Conservation (phyloP, 2,888 invertebrate genomes). For the Latrodectus hesperus region DNA sequence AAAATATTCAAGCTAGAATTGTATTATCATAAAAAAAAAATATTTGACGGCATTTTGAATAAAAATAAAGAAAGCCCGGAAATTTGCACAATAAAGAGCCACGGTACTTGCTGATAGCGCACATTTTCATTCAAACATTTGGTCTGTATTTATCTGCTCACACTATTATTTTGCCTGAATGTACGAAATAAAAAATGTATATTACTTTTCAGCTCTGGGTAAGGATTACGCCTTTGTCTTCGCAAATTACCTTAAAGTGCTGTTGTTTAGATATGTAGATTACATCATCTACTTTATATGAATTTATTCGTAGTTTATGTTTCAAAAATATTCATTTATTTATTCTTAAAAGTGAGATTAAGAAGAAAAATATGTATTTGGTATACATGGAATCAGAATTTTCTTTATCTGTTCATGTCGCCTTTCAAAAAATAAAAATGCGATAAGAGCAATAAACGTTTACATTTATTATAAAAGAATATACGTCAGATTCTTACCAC, state of each 20-base stretch:
- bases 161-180: not conserved
- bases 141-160: not conserved
- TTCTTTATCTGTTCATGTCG: too few relatives aligned
- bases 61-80: not conserved
- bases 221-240: conserved; percentile 6
- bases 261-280: conserved; percentile 37
- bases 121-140: not conserved
- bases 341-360: not conserved
- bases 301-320: conserved; percentile 19
- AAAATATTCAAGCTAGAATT: too few relatives aligned
- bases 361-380: too few relatives aligned
- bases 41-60: not conserved
- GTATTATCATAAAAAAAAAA: too few relatives aligned
- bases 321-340: not conserved
- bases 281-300: conserved; percentile 34
- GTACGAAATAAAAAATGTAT: not conserved
- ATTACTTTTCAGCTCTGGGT: not conserved
- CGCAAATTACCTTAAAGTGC: conserved; percentile 1
- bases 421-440: too few relatives aligned
- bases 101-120: conserved; percentile 1
- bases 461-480: too few relatives aligned
- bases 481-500: too few relatives aligned
- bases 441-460: too few relatives aligned
- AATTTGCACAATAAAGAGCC: conserved; percentile 22
- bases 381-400: too few relatives aligned